Evolutionary conservation across 2,113 vertebrate genomes (phyloP), one percentile per base, ranked within the genome.

Genomic region (Helogale parvula): DNA sequence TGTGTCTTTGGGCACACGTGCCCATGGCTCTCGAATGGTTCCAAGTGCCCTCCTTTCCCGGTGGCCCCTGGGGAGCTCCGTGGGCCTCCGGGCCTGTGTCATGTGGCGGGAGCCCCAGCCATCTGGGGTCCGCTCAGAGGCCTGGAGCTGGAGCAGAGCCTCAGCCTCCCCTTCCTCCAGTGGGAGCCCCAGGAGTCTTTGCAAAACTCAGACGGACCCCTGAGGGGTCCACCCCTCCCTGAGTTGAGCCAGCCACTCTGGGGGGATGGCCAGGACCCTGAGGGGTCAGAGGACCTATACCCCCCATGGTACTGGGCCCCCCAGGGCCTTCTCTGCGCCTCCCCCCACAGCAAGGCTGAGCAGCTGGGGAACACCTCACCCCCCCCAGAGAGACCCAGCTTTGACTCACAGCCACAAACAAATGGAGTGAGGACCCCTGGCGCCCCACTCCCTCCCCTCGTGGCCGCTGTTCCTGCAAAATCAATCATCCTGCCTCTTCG

Each of bases 391-490:
- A 88, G 85, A 96, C 84, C 93, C 72, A 16, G 76, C 66, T 76
- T 95, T 97, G 94, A 90, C 92, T 92, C 79, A 7, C 13, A 95
- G 84, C 96, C 90, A 38, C 27, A 57, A 29, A 84, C 97, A 97
- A 95, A 97, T 74, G 92, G 77, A 96, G 71, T 2, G 38, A 95
- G 86, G 87, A 87, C 97, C 93, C 94, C 97, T 57, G 95, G 93
- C n/a, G 5, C 94, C 72, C 88, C 9, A 19, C 7, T 81, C 87
- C 96, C 96, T 65, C 95, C 66, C 50, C 47, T 63, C 3, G 52
- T 96, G 47, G 92, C 93, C 7, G 83, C 63, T 68, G 79, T 98
- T 94, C 95, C 93, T 76, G 60, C 92, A 97, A 98, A 93, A 98
- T 90, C 96, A 88, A 92, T 95, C 0, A 25, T 93, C 97, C 98